Percentiles rank a stretch among this genome's conserved stretches.
Conservation (phyloP, 2,888 invertebrate genomes). For the Lasioglossum marginatum region DNA sequence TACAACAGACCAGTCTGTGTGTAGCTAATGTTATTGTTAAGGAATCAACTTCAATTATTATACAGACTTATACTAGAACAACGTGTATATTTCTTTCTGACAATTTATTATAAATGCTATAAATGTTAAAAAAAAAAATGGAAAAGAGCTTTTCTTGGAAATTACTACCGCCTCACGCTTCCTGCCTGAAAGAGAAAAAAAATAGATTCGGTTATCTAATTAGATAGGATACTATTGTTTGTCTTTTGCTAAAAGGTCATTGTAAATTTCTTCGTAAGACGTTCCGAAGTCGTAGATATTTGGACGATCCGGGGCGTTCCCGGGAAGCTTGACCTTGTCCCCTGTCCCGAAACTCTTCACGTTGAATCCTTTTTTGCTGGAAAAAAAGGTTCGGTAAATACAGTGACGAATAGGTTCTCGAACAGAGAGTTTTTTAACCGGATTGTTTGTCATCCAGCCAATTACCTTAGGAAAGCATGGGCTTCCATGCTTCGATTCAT, state of each 20-base stretch:
- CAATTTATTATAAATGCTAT: conserved; percentile 9
- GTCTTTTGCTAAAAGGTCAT: conserved; percentile 95
- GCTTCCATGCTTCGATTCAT: conserved; percentile 99
- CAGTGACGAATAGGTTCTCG: neutral
- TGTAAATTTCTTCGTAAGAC: conserved; percentile 98
- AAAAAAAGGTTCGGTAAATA: conserved; percentile 58
- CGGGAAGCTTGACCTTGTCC: conserved; percentile 98
- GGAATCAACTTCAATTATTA: conserved; percentile 54
- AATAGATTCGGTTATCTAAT: conserved; percentile 12
- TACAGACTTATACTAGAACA: conserved; percentile 9
- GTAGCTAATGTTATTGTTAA: conserved; percentile 87
- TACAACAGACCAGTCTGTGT: conserved; percentile 99
- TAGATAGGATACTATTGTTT: conserved; percentile 91
- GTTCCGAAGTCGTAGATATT: conserved; percentile 99
- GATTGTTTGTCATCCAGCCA: neutral
- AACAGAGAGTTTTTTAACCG: neutral
- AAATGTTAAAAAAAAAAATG: neutral
- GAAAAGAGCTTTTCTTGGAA: neutral
- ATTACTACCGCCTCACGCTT: neutral
- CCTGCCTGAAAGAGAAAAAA: conserved; percentile 17
- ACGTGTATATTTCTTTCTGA: neutral
- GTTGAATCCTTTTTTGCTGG: conserved; percentile 97
- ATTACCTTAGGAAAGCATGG: conserved; percentile 94
- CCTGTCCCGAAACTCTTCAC: conserved; percentile 98
- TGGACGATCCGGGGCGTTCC: conserved; percentile 96